Evolutionary conservation across 2,113 vertebrate species (phyloP).

Genomic region (Hyperoodon ampullatus): DNA sequence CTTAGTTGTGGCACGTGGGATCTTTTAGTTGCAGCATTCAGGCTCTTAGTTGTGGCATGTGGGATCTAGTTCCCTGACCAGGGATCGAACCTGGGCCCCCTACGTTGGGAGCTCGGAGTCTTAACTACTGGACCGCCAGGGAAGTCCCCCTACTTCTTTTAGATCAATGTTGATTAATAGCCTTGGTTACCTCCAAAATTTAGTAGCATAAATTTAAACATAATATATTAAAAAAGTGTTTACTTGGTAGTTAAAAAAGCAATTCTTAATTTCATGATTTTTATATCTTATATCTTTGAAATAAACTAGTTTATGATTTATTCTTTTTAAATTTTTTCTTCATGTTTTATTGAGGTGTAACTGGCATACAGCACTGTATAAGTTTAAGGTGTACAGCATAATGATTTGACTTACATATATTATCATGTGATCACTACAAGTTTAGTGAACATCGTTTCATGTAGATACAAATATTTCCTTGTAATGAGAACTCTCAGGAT

Average conservation of each 20-base stretch:
- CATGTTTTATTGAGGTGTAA: not conserved
- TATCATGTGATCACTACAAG: not conserved
- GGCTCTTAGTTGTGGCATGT: no score
- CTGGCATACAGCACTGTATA: not conserved
- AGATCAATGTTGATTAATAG: not conserved
- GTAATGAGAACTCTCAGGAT: not conserved
- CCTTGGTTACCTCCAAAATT: not conserved
- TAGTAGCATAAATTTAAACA: not conserved
- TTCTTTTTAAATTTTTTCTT: not conserved
- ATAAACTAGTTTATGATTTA: not conserved
- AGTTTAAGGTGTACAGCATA: not conserved
- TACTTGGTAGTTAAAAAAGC: not conserved
- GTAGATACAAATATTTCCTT: not conserved
- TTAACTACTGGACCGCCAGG: no score
- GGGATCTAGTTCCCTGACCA: no score
- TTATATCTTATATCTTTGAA: not conserved
- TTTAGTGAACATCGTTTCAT: not conserved
- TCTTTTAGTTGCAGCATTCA: no score
- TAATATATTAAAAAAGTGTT: not conserved
- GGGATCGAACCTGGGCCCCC: no score
- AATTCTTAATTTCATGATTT: constrained; percentile 33
- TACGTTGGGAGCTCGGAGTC: no score
- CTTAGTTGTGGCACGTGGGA: no score
- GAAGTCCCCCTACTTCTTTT: not conserved
- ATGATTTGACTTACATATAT: not conserved